Evolutionary conservation across 2,888 invertebrate genomes (phyloP).

Genomic region (Parthenolecanium corni): DNA sequence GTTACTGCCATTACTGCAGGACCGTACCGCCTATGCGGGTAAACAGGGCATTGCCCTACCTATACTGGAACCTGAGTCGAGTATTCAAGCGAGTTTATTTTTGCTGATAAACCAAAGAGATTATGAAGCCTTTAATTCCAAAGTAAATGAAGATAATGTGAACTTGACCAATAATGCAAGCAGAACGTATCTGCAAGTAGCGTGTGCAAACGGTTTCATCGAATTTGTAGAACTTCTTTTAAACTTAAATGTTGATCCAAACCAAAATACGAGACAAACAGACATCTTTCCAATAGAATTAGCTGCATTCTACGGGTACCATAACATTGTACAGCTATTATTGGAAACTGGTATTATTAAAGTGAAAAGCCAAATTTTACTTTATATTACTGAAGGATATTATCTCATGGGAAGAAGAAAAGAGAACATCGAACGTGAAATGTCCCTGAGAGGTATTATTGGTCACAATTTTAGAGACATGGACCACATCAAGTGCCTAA

Average conservation of each 20-base stretch:
- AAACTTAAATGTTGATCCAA: constrained; percentile 34
- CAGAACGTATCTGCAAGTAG: constrained; percentile 51
- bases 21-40: no score
- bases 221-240: constrained; percentile 40
- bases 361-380: no score
- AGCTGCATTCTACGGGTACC: constrained; percentile 34
- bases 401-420: no score
- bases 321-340: constrained; percentile 36
- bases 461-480: no score
- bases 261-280: constrained; percentile 32
- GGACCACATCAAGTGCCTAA: constrained; percentile 44
- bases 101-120: constrained; percentile 26
- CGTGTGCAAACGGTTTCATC: constrained; percentile 47
- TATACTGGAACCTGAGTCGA: no score
- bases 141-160: constrained; percentile 43
- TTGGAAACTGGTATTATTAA: no score
- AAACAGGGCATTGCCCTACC: no score
- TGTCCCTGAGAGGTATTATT: no score
- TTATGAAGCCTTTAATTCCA: constrained; percentile 32
- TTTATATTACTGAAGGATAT: no score
- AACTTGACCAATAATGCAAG: no score
- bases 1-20: no score
- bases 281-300: constrained; percentile 33
- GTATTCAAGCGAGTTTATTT: constrained; percentile 24
- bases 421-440: no score